Evolutionary conservation across 35 echinoderm and acorn worm species (phyloP), one percentile per base, ranked within the genome.

Genomic region (Lytechinus variegatus): DNA sequence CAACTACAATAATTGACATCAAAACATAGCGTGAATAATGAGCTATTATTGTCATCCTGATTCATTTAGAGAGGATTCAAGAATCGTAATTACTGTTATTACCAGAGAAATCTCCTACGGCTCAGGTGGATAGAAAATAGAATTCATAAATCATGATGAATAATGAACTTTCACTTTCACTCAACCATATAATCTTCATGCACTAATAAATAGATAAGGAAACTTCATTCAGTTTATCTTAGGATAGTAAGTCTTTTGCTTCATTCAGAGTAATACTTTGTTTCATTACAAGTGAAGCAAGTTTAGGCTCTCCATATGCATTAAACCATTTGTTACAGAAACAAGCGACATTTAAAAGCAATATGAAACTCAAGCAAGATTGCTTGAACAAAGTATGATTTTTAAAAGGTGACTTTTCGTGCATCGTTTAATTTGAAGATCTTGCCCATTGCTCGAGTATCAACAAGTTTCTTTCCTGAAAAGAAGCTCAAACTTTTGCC

Each of bases 11-110:
- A 79, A 79, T 79, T 79, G 66, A 6, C 66, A 79, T 79, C 16
- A 79, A 79, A 79, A 79, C 66, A 79, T 79, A 79, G 66, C 24
- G 66, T 79, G 66, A 79, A 79, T 27, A 79, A 79, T 79, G 66
- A 79, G 66, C 19, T n/a, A 79, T 79, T 79, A 79, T 79, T 24
- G 66, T 24, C 66, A 79, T 79, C 19, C 19, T 79, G 66, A 79
- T 79, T 24, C 19, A 79, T 79, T 44, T 79, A 79, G 16, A 24
- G 8, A 19, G 66, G 61, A 71, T 24, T 79, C n/a, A 44, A 44
- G 66, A 7, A 16, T 14, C 9, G 5, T 71, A 16, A 19, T 79
- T 24, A 79, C n/a, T 16, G 66, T 6, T 8, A 7, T 24, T 14
- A 79, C n/a, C n/a, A 6, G 66, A 79, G 66, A 24, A 16, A 79